A percentile compares a stretch with the other conserved stretches of the same genome.
Conservation (phyloP, 1,140 invertebrate genomes). For the Drosophila sproati region DNA sequence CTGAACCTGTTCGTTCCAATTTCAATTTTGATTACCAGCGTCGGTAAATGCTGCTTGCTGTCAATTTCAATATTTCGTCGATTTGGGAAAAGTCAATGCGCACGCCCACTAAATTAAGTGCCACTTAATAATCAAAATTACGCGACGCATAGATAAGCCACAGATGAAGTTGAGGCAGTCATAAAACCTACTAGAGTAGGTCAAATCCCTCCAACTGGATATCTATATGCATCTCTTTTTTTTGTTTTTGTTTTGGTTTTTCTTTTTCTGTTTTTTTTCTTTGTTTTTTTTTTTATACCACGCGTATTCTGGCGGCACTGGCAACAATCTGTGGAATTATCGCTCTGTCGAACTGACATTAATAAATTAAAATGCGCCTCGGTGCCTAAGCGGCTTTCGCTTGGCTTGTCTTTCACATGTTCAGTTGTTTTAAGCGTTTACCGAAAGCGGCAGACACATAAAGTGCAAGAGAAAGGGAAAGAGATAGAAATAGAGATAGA, state of each 20-base stretch:
- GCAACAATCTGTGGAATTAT: slow-evolving; percentile 16
- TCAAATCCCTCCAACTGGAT: slow-evolving; percentile 40
- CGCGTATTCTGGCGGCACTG: slow-evolving; percentile 1
- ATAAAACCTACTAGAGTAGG: slow-evolving; percentile 40
- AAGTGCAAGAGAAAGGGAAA: not conserved
- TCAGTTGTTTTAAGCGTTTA: slow-evolving; percentile 63
- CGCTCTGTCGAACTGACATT: slow-evolving; percentile 65
- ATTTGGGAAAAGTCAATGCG: slow-evolving; percentile 61
- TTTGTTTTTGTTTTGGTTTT: slow-evolving; percentile 33
- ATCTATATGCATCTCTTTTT: slow-evolving; percentile 33
- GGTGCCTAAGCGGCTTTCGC: slow-evolving; percentile 69
- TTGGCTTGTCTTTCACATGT: slow-evolving; percentile 51
- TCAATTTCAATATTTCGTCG: slow-evolving; percentile 74
- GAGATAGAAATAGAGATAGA: not conserved
- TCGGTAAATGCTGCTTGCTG: slow-evolving; percentile 21
- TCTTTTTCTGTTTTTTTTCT: slow-evolving; percentile 5
- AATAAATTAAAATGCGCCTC: slow-evolving; percentile 79
- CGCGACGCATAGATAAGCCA: slow-evolving; percentile 72
- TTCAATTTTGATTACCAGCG: slow-evolving; percentile 40
- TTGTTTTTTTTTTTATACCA: not conserved
- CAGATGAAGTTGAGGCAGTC: slow-evolving; percentile 35
- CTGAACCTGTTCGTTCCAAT: slow-evolving; percentile 27
- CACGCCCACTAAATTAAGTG: slow-evolving; percentile 81
- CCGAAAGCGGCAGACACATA: not conserved
- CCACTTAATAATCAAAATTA: slow-evolving; percentile 82